Evolutionary conservation across 2,888 invertebrate genomes (phyloP).

Genomic region (Chydorus sphaericus): DNA sequence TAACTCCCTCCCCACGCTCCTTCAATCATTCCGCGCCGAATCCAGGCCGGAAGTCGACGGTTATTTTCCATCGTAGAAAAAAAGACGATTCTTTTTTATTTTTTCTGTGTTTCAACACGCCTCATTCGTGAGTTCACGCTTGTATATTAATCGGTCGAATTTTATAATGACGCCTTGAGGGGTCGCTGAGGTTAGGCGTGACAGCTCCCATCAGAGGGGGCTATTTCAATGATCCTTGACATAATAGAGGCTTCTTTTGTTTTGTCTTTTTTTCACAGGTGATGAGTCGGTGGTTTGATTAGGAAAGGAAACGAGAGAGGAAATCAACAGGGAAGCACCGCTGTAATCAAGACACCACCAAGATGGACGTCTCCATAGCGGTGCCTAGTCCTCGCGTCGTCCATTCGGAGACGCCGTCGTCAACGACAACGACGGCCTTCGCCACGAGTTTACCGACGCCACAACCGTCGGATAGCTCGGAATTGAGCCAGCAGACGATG

Average conservation of each 20-base stretch:
- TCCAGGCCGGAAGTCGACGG: too few relatives aligned
- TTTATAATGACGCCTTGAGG: too few relatives aligned
- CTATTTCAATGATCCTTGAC: too few relatives aligned
- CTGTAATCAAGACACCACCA: neutral
- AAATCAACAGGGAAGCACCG: neutral
- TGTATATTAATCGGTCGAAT: too few relatives aligned
- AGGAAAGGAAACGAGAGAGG: neutral
- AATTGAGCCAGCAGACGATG: slow-evolving; percentile 8
- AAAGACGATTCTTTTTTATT: neutral
- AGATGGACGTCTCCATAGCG: slow-evolving; percentile 13
- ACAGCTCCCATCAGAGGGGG: too few relatives aligned
- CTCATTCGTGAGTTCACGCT: too few relatives aligned
- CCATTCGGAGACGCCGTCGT: slow-evolving; percentile 3
- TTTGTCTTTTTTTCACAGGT: neutral
- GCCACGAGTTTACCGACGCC: too few relatives aligned
- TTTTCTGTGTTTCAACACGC: neutral
- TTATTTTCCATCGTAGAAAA: neutral
- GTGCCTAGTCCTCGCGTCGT: slow-evolving; percentile 12
- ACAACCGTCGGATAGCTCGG: neutral
- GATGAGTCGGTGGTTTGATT: neutral
- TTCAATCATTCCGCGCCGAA: neutral
- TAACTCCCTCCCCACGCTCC: neutral
- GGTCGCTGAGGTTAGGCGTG: too few relatives aligned
- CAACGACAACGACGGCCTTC: neutral
- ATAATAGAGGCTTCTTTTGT: too few relatives aligned